These are phyloP conservation scores for Casuarius casuarius DNA, from an alignment of 2,113 vertebrate genomes.

Conservation along the genomic window DNA sequence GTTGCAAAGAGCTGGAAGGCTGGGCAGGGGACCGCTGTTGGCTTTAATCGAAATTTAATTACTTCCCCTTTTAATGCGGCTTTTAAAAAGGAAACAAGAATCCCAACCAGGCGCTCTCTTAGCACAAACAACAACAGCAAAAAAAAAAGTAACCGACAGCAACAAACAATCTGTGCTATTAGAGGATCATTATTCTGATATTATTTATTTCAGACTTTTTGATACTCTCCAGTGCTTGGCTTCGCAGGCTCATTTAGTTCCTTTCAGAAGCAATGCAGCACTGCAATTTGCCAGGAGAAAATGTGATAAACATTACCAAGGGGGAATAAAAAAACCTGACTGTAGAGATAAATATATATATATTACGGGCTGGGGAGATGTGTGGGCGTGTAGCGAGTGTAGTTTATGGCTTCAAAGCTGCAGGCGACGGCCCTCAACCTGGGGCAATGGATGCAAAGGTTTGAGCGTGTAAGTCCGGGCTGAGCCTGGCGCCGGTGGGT, in stretches of 20 bases:
- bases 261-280: constrained; percentile 32
- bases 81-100: constrained; percentile 50
- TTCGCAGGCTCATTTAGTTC: constrained; percentile 55
- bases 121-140: constrained; percentile 14
- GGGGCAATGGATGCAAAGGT: not conserved
- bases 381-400: accelerated
- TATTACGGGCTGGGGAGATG: not conserved
- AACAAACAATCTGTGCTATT: constrained; percentile 56
- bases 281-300: constrained; percentile 51
- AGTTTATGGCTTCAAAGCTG: not conserved
- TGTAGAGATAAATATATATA: not conserved
- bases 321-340: not conserved
- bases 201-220: constrained; percentile 63
- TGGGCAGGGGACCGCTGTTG: not conserved
- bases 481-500: accelerated
- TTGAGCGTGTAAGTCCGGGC: not conserved
- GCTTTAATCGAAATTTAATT: constrained; percentile 54
- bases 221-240: constrained; percentile 52
- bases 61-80: constrained; percentile 28
- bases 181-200: constrained; percentile 63
- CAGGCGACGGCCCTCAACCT: not conserved
- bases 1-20: not conserved
- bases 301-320: constrained; percentile 35
- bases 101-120: constrained; percentile 18
- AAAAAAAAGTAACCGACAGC: not conserved